Evolutionary conservation across 2,888 invertebrate species (phyloP), one percentile per base, ranked within the genome.

Genomic region (Drosophila rellima): DNA sequence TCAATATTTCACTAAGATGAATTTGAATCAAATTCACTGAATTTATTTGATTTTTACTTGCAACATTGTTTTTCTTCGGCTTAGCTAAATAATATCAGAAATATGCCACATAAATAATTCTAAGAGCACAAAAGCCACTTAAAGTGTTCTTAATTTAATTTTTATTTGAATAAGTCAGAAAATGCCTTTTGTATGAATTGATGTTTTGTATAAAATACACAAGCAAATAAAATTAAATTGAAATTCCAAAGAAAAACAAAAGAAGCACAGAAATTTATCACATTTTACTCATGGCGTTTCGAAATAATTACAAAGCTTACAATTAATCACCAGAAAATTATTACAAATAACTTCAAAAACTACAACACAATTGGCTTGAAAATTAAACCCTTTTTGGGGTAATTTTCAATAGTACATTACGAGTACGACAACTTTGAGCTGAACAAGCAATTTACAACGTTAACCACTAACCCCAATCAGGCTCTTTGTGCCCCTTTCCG

Each of bases 391-490:
- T 2, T 18, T 31, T 10, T 31, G 33, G 17, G 7, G 13, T 56
- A 18, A 37, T 35, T 45, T 47, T 26, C 17, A 33, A 23, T 31
- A 15, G 33, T 17, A 33, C 31, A 45, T 35, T 44, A 35, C 56
- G n/a, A 40, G 48, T 17, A 39, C 33, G 18, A 56, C 39, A 31
- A 50, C 40, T 59, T 61, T 51, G 20, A 45, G 3, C 39, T 42
- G 15, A 18, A 51, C 50, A 59, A 56, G 37, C 55, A 48, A 51
- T 63, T 60, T 26, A 7, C 23, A 23, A 23, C 55, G 52, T 61
- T 55, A 78, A 47, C 78, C 59, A 70, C 52, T 74, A 59, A 74
- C 82, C 79, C 64, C 79, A 74, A 74, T 78, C 70, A 70, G 47
- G 47, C 15, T 26, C 35, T 55, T 50, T 11, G 37, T 33, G 29